phyloP scores from a whole-genome alignment of 2,113 vertebrate species.

The Oncorhynchus mykiss region DNA sequence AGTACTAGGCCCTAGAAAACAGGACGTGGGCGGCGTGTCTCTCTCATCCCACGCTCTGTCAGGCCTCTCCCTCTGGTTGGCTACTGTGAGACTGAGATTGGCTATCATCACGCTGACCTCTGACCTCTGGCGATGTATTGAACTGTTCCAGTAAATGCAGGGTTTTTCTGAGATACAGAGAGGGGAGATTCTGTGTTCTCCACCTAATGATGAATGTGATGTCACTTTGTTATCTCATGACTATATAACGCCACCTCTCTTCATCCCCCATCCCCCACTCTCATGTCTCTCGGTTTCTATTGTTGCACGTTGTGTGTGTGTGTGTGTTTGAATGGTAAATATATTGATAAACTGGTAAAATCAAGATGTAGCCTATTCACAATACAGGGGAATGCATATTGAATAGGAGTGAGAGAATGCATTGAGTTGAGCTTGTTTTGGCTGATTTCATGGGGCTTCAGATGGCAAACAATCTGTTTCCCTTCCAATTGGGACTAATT shows the following conservation, averaged over 20 bases:
- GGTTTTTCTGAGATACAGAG: background rate
- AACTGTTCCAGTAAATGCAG: background rate
- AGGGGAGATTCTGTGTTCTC: background rate
- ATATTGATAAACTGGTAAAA: no score
- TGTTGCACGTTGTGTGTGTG: no score
- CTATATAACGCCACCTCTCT: background rate
- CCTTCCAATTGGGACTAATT: no score
- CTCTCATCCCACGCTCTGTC: conserved; percentile 18
- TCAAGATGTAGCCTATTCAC: no score
- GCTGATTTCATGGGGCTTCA: no score
- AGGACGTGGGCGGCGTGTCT: conserved; percentile 24
- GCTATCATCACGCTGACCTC: no score
- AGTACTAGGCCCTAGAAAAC: conserved; percentile 15
- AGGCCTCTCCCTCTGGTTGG: conserved; percentile 6
- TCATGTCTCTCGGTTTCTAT: no score
- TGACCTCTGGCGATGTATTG: background rate
- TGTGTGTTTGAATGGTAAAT: no score
- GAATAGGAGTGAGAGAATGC: no score
- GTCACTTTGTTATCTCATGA: background rate
- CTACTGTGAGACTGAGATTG: background rate
- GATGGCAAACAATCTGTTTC: no score
- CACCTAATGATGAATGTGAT: background rate
- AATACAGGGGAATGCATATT: no score
- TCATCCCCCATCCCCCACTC: background rate
- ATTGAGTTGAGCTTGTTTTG: no score